A percentile compares a stretch with the other conserved stretches of the same genome.
phyloP scores from a whole-genome alignment of 2,888 invertebrate genomes.

The Aphidoletes aphidimyza region DNA sequence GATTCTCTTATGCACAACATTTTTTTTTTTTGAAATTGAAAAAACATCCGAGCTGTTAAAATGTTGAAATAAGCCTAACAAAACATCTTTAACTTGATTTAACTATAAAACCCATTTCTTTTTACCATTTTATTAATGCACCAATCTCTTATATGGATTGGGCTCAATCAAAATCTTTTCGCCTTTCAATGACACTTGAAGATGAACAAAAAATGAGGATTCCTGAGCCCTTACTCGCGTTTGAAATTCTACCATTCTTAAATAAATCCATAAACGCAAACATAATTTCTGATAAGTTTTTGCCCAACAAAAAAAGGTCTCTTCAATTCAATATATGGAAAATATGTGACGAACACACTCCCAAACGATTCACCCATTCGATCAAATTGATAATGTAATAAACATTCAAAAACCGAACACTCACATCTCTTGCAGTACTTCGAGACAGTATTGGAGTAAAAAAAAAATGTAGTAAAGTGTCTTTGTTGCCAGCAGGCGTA shows the following conservation, averaged over 20 bases:
- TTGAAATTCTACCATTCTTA: neutral
- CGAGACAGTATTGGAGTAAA: too few relatives aligned
- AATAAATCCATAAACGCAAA: neutral
- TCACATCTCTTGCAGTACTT: neutral
- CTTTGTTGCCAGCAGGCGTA: neutral
- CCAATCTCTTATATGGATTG: neutral
- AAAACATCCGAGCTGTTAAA: neutral
- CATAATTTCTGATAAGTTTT: constrained; percentile 16
- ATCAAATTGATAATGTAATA: constrained; percentile 35
- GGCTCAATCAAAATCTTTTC: neutral
- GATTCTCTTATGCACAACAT: too few relatives aligned
- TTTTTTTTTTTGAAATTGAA: too few relatives aligned
- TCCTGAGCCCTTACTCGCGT: neutral
- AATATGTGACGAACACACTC: too few relatives aligned
- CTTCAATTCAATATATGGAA: neutral
- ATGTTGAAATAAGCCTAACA: neutral
- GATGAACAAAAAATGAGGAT: neutral
- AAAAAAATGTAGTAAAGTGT: neutral
- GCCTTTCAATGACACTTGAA: neutral
- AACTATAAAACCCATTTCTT: too few relatives aligned
- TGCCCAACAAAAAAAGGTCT: constrained; percentile 16
- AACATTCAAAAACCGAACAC: neutral
- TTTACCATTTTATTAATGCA: neutral
- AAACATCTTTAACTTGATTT: neutral
- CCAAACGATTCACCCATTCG: neutral